Conservation (phyloP, 2,797 vertebrate genomes). For the Megaceryle alcyon region DNA sequence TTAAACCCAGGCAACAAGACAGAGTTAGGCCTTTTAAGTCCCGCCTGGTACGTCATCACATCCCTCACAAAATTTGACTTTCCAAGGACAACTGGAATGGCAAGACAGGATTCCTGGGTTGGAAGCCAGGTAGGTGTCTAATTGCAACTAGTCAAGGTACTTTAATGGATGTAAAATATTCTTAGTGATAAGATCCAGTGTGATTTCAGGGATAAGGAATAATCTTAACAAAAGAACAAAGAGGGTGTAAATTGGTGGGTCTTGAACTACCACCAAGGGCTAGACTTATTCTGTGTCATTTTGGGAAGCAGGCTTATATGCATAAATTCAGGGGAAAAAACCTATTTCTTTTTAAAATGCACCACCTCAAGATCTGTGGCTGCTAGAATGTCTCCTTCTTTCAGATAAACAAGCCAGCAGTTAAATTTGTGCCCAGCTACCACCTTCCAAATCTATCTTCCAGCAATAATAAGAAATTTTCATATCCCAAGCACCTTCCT, state of each 20-base stretch:
- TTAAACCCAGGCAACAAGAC: background rate
- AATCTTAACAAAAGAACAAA: background rate
- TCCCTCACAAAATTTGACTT: background rate
- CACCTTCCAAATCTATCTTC: background rate
- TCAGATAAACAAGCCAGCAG: background rate
- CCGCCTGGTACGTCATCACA: background rate
- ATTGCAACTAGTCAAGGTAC: background rate
- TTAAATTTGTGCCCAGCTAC: background rate
- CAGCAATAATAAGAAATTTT: background rate
- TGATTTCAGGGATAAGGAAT: background rate
- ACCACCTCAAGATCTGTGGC: background rate
- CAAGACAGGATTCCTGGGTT: background rate
- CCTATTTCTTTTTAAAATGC: background rate
- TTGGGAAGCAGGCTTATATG: background rate
- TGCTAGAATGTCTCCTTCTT: background rate
- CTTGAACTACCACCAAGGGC: background rate
- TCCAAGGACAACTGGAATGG: background rate
- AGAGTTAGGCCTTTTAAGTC: background rate
- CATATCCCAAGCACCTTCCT: background rate
- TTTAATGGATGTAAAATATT: background rate
- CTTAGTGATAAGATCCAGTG: background rate
- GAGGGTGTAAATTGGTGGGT: background rate
- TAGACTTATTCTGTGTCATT: background rate
- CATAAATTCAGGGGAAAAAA: background rate
- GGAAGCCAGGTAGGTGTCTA: background rate